Percentiles rank a stretch among this genome's conserved stretches.
Conservation (phyloP, 2,888 invertebrate genomes). For the Dichetophora obliterata region DNA sequence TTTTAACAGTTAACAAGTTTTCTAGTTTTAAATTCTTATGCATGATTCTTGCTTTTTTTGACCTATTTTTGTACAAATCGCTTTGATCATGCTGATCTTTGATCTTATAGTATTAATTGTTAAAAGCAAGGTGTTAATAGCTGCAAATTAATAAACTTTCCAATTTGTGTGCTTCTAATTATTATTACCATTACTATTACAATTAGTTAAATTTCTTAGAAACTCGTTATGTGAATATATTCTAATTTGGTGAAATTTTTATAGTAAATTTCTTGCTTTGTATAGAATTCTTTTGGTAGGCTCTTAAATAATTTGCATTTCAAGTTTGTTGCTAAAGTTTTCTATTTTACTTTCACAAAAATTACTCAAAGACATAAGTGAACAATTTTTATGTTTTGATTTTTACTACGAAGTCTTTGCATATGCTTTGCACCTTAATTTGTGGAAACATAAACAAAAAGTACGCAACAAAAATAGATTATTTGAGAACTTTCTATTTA, state of each 20-base stretch:
- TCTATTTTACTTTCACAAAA: constrained; percentile 32
- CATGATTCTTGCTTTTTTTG: constrained; percentile 44
- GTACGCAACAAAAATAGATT: too few species aligned
- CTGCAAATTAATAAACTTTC: constrained; percentile 41
- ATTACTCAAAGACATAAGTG: neutral
- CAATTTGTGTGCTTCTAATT: neutral
- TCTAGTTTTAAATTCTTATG: constrained; percentile 2
- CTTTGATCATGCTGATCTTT: neutral
- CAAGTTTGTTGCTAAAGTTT: constrained; percentile 34
- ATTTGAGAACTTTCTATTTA: too few species aligned
- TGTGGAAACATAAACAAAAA: too few species aligned
- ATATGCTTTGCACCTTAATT: too few species aligned
- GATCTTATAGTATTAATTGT: neutral
- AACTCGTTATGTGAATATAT: neutral
- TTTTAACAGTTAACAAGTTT: constrained; percentile 24
- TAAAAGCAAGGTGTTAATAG: constrained; percentile 9
- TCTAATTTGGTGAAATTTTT: neutral
- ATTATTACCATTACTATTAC: neutral
- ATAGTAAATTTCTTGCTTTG: neutral
- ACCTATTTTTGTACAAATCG: constrained; percentile 52
- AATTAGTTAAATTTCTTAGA: neutral
- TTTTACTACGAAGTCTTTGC: too few species aligned
- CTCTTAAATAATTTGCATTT: neutral
- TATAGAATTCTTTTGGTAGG: neutral
- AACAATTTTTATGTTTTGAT: too few species aligned